phyloP scores from a whole-genome alignment of 2,888 invertebrate genomes.

The Lutraria lutraria region DNA sequence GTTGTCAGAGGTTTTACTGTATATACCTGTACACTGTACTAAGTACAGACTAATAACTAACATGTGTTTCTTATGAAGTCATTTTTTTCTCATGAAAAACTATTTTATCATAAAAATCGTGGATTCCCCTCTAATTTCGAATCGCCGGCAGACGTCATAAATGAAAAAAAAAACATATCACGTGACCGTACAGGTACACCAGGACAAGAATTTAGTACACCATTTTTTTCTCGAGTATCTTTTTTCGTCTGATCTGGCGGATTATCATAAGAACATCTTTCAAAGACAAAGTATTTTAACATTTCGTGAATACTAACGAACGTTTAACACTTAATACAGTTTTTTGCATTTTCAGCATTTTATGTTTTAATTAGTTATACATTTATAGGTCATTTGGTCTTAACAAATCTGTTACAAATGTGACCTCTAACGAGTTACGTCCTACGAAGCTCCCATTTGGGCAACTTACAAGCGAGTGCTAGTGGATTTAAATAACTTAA shows the following conservation, averaged over 20 bases:
- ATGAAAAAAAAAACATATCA: not conserved
- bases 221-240: not conserved
- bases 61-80: not conserved
- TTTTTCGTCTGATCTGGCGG: not conserved
- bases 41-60: not conserved
- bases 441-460: too few relatives aligned
- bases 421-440: too few relatives aligned
- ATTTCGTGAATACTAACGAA: not conserved
- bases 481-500: too few relatives aligned
- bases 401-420: too few relatives aligned
- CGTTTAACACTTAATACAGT: not conserved
- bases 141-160: not conserved
- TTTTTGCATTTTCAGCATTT: too few relatives aligned
- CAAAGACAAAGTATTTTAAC: not conserved
- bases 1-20: too few relatives aligned
- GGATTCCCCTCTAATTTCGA: not conserved
- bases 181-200: not conserved
- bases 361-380: too few relatives aligned
- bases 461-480: too few relatives aligned
- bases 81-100: not conserved
- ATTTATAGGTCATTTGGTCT: too few relatives aligned
- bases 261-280: not conserved
- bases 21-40: too few relatives aligned
- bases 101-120: constrained; percentile 10
- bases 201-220: not conserved